These are phyloP conservation scores for Danionella cerebrum DNA, from an alignment of 2,113 vertebrate species.

Conservation along the genomic window DNA sequence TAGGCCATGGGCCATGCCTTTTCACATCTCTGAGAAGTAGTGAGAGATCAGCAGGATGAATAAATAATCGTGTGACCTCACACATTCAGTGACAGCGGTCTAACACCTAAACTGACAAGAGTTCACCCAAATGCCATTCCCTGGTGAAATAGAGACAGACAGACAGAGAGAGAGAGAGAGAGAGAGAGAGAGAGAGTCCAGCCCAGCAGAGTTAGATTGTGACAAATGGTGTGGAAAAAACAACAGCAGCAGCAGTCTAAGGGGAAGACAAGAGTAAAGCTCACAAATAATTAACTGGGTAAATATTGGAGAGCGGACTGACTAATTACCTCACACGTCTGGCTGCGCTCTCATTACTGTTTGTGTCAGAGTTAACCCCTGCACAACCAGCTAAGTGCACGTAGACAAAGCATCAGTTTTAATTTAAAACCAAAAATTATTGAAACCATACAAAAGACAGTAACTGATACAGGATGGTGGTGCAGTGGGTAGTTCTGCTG, in stretches of 20 bases:
- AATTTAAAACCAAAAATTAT: neutral
- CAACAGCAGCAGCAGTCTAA: slow-evolving; percentile 65
- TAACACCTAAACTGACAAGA: slow-evolving; percentile 53
- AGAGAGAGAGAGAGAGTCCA: neutral
- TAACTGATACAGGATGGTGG: too few relatives aligned
- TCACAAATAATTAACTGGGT: slow-evolving; percentile 76
- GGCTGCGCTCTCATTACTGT: slow-evolving; percentile 68
- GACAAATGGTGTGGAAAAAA: slow-evolving; percentile 69
- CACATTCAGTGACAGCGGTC: slow-evolving; percentile 52
- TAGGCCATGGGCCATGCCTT: slow-evolving; percentile 41
- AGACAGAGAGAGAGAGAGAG: slow-evolving; percentile 15
- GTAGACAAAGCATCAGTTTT: neutral
- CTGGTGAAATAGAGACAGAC: slow-evolving; percentile 28
- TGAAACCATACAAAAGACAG: too few relatives aligned
- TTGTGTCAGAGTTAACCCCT: slow-evolving; percentile 60
- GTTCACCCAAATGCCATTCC: slow-evolving; percentile 59
- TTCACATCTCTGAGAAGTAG: slow-evolving; percentile 47
- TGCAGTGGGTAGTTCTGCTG: too few relatives aligned
- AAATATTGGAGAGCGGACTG: slow-evolving; percentile 71
- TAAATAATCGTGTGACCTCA: slow-evolving; percentile 62
- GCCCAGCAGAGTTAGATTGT: slow-evolving; percentile 61
- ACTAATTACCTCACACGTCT: slow-evolving; percentile 70
- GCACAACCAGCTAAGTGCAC: slow-evolving; percentile 25
- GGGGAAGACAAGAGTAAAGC: slow-evolving; percentile 68
- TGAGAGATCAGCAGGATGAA: slow-evolving; percentile 49